These are phyloP conservation scores for Pseudococcus viburni DNA, from an alignment of 2,888 invertebrate species.

Conservation along the genomic window DNA sequence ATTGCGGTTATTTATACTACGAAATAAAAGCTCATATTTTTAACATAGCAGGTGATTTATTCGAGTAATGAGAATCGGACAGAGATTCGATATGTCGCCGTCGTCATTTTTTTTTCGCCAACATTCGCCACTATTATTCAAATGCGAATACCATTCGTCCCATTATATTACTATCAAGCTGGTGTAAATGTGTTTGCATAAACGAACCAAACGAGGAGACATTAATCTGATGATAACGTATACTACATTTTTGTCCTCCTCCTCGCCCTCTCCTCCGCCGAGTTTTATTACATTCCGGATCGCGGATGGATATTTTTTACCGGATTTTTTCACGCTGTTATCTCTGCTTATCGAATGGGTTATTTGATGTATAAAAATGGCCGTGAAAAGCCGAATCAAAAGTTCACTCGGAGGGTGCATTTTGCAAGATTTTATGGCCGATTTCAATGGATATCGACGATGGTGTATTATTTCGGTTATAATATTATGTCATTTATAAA, in stretches of 20 bases:
- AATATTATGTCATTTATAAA: not conserved
- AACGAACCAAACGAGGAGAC: slow-evolving; percentile 40
- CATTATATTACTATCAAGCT: slow-evolving; percentile 33
- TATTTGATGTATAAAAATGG: slow-evolving; percentile 24
- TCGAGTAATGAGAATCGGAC: slow-evolving; percentile 39
- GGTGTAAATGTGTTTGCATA: slow-evolving; percentile 48
- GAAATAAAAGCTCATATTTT: not conserved
- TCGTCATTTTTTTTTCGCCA: slow-evolving; percentile 6
- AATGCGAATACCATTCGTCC: slow-evolving; percentile 31
- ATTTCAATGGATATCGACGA: not conserved
- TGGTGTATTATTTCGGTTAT: not conserved
- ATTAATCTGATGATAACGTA: slow-evolving; percentile 44
- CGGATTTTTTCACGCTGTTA: slow-evolving; percentile 13
- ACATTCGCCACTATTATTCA: slow-evolving; percentile 16
- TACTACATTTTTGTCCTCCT: not conserved
- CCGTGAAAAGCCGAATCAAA: slow-evolving; percentile 12
- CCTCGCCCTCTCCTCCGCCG: not conserved
- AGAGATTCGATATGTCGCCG: slow-evolving; percentile 35
- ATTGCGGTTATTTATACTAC: not conserved
- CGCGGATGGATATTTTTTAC: not conserved
- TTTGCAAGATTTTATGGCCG: not conserved
- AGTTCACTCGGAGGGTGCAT: not conserved
- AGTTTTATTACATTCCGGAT: not conserved
- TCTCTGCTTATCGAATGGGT: slow-evolving; percentile 5
- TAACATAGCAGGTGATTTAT: slow-evolving; percentile 16